Percentiles rank a stretch among this genome's conserved stretches.
Evolutionary conservation across 2,113 vertebrate genomes (phyloP).

Genomic region (Nicator chloris): DNA sequence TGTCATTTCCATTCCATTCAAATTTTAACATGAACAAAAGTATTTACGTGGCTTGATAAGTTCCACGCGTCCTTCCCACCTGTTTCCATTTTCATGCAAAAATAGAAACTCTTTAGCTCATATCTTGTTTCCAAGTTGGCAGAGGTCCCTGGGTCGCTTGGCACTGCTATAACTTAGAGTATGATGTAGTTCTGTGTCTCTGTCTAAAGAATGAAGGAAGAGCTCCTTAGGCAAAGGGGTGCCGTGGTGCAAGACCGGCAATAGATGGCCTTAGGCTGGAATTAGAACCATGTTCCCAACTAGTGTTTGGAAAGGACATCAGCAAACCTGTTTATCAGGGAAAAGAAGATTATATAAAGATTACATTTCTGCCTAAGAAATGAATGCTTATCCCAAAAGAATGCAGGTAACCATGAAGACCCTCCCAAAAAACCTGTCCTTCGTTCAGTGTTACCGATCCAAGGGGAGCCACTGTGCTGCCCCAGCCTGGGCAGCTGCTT

Average conservation of each 20-base stretch:
- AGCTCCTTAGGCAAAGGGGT: not conserved
- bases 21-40: slow-evolving; percentile 55
- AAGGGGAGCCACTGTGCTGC: not conserved
- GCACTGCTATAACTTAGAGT: not conserved
- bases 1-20: slow-evolving; percentile 63
- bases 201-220: not conserved
- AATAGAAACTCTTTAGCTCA: slow-evolving; percentile 57
- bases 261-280: not conserved
- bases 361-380: not conserved
- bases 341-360: not conserved
- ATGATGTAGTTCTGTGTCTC: not conserved
- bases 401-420: not conserved
- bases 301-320: not conserved
- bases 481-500: not conserved
- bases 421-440: no score
- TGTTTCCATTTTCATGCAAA: slow-evolving; percentile 71
- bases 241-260: not conserved
- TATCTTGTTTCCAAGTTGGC: slow-evolving; percentile 48
- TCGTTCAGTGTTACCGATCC: fast-evolving
- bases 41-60: slow-evolving; percentile 62
- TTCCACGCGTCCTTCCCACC: slow-evolving; percentile 59
- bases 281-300: not conserved
- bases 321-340: not conserved
- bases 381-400: not conserved
- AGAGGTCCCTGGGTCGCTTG: not conserved